Evolutionary conservation across 2,797 vertebrate genomes (phyloP).

Genomic region (Xiphophorus birchmanni): DNA sequence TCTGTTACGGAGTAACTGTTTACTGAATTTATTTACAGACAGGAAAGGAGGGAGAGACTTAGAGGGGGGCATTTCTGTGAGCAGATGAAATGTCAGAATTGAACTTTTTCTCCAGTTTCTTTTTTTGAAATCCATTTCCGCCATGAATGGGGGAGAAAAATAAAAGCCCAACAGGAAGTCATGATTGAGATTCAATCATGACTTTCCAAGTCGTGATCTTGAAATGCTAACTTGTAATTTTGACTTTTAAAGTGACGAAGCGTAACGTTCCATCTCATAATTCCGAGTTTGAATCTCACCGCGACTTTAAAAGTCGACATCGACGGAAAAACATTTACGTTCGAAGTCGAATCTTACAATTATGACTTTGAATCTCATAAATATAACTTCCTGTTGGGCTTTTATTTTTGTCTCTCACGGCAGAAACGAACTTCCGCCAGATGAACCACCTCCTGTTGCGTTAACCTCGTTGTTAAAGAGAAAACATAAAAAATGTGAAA

Average conservation of each 20-base stretch:
- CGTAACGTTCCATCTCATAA: not conserved
- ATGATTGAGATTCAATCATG: not conserved
- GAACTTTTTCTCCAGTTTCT: conserved; percentile 10
- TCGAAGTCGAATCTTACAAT: no score
- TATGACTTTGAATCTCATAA: not conserved
- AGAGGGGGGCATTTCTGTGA: conserved; percentile 29
- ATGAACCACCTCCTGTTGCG: conserved; percentile 55
- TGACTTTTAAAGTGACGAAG: no score
- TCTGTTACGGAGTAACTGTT: conserved; percentile 68
- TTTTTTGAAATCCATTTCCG: conserved; percentile 29
- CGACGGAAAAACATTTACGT: no score
- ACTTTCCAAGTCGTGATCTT: not conserved
- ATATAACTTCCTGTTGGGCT: not conserved
- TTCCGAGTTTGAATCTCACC: no score
- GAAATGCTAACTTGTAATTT: not conserved
- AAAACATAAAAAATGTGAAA: conserved; percentile 29
- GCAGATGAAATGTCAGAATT: conserved; percentile 7
- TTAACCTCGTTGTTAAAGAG: conserved; percentile 29
- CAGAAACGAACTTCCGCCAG: conserved; percentile 11
- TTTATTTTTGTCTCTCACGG: conserved; percentile 7
- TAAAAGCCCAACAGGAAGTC: not conserved
- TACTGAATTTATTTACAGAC: conserved; percentile 67
- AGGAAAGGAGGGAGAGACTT: not conserved
- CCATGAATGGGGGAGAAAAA: not conserved
- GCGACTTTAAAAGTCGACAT: no score